A percentile compares a stretch with the other conserved stretches of the same genome.
phyloP scores from a whole-genome alignment of 2,888 invertebrate genomes.

The Miltochrista miniata region DNA sequence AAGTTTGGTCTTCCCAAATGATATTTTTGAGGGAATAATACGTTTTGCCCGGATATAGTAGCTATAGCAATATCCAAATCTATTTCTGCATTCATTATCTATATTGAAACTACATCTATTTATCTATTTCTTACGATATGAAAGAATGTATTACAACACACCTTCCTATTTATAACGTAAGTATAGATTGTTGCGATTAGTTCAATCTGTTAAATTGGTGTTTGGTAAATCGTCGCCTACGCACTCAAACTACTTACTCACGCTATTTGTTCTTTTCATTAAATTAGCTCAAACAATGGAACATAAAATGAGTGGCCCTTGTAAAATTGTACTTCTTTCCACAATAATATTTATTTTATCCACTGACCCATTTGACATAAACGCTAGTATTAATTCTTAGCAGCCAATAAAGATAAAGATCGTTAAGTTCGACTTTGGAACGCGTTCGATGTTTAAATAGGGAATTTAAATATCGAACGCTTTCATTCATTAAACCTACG shows the following conservation, averaged over 20 bases:
- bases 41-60: too few relatives aligned
- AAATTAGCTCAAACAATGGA: conserved; percentile 40
- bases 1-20: too few relatives aligned
- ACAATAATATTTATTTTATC: background rate
- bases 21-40: too few relatives aligned
- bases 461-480: conserved; percentile 5
- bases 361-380: conserved; percentile 18
- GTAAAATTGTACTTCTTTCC: conserved; percentile 21
- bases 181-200: conserved; percentile 29
- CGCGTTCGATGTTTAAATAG: conserved; percentile 12
- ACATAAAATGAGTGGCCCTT: conserved; percentile 26
- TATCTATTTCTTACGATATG: too few relatives aligned
- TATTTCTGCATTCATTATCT: too few relatives aligned
- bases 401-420: background rate
- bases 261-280: conserved; percentile 37
- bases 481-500: conserved; percentile 14
- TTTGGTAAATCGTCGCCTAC: conserved; percentile 35
- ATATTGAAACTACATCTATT: too few relatives aligned
- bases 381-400: conserved; percentile 4
- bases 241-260: conserved; percentile 32
- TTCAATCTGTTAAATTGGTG: background rate
- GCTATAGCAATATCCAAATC: too few relatives aligned
- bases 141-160: too few relatives aligned
- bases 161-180: too few relatives aligned
- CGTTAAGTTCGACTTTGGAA: background rate